A percentile compares a stretch with the other conserved stretches of the same genome.
These are phyloP conservation scores for Eumacrocentrus americanus DNA, from an alignment of 2,888 invertebrate species.

Conservation along the genomic window DNA sequence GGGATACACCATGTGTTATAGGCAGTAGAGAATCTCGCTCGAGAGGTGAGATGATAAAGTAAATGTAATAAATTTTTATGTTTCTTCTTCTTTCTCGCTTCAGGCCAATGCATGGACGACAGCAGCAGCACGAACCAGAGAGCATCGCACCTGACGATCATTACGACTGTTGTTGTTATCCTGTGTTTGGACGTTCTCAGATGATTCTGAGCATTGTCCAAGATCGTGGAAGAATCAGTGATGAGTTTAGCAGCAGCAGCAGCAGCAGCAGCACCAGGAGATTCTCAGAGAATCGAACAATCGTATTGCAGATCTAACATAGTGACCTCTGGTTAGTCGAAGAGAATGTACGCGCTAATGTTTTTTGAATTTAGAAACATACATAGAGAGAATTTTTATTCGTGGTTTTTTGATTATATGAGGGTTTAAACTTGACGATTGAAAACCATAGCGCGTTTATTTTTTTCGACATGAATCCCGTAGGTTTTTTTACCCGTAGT, in stretches of 20 bases:
- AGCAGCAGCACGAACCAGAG: constrained; percentile 52
- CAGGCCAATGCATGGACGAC: constrained; percentile 71
- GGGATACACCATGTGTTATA: constrained; percentile 10
- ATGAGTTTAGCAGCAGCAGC: constrained; percentile 1
- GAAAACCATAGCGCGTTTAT: constrained; percentile 34
- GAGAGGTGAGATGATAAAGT: neutral
- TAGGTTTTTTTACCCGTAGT: constrained; percentile 58
- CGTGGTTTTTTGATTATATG: neutral
- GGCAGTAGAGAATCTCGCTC: no score
- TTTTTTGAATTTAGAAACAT: no score
- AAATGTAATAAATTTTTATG: constrained; percentile 1
- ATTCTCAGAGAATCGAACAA: neutral
- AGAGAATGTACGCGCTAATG: neutral
- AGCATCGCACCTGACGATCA: constrained; percentile 51
- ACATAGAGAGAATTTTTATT: neutral
- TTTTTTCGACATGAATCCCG: constrained; percentile 41
- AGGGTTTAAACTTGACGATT: no score
- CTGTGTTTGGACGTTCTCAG: constrained; percentile 43
- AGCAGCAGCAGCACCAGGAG: neutral
- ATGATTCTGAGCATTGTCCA: constrained; percentile 54
- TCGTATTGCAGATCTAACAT: neutral
- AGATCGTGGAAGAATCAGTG: constrained; percentile 24
- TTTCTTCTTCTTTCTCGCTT: constrained; percentile 37
- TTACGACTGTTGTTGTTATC: constrained; percentile 36
- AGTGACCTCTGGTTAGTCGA: constrained; percentile 11